Conservation (phyloP, 1,140 invertebrate species). For the Diorhabda carinulata region DNA sequence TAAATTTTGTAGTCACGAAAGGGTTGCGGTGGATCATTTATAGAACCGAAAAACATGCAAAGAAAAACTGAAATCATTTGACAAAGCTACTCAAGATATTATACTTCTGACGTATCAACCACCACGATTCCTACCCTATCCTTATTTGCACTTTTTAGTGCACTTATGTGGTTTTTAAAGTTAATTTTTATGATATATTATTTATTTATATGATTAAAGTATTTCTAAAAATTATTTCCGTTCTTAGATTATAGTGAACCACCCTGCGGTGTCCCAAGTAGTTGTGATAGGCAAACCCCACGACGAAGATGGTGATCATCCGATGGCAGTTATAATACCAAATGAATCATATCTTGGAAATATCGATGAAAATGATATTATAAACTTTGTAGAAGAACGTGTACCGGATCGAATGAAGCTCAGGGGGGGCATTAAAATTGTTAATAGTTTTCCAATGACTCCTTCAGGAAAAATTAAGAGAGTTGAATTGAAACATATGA, state of each 20-base stretch:
- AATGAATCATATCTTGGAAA: conserved; percentile 17
- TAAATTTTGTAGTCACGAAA: too few species aligned
- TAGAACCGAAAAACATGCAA: too few species aligned
- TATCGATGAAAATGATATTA: conserved; percentile 28
- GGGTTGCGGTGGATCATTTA: too few species aligned
- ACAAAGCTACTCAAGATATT: too few species aligned
- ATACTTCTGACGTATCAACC: too few species aligned
- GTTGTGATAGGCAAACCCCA: conserved; percentile 67
- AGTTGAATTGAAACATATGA: conserved; percentile 23
- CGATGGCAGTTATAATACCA: conserved; percentile 61
- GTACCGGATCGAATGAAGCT: conserved; percentile 37
- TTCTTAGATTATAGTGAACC: conserved; percentile 53
- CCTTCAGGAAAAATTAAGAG: conserved; percentile 37
- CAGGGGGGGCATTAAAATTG: conserved; percentile 36
- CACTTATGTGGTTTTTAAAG: too few species aligned
- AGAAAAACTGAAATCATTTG: too few species aligned
- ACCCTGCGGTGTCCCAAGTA: conserved; percentile 60
- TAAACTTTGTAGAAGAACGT: conserved; percentile 31
- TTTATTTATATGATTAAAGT: background rate
- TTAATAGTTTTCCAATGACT: conserved; percentile 33
- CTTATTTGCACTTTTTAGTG: too few species aligned
- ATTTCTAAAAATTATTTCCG: background rate
- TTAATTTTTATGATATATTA: background rate
- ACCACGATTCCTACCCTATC: too few species aligned
- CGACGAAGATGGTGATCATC: conserved; percentile 58